Evolutionary conservation across 1,140 invertebrate genomes (phyloP).

Genomic region (Sminthurides bifidus): DNA sequence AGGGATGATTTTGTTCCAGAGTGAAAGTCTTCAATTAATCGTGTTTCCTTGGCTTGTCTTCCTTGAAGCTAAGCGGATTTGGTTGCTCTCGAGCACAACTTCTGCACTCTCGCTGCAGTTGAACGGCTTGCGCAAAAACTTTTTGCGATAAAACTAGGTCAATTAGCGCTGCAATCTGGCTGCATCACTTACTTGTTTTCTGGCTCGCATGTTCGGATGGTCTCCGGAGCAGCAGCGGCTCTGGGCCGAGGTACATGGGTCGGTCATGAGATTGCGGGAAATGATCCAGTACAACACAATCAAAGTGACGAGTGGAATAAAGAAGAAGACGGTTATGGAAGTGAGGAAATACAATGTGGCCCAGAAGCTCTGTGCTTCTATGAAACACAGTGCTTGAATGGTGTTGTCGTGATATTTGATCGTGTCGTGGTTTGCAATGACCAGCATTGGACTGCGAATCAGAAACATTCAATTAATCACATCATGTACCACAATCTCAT

Average conservation of each 20-base stretch:
- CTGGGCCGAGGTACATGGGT: slow-evolving; percentile 41
- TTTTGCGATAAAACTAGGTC: too few relatives aligned
- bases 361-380: slow-evolving; percentile 57
- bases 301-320: slow-evolving; percentile 64
- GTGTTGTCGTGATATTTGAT: slow-evolving; percentile 53
- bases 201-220: slow-evolving; percentile 32
- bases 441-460: slow-evolving; percentile 58
- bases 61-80: too few relatives aligned
- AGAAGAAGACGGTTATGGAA: slow-evolving; percentile 68
- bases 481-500: not conserved
- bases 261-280: slow-evolving; percentile 65
- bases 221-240: slow-evolving; percentile 23
- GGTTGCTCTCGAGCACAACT: too few relatives aligned
- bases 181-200: slow-evolving; percentile 31
- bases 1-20: too few relatives aligned
- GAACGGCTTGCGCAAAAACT: too few relatives aligned
- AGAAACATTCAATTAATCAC: slow-evolving; percentile 2
- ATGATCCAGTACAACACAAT: slow-evolving; percentile 71
- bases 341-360: slow-evolving; percentile 62
- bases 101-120: too few relatives aligned
- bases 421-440: slow-evolving; percentile 53
- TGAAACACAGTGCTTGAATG: slow-evolving; percentile 58
- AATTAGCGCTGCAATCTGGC: too few relatives aligned
- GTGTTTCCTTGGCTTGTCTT: too few relatives aligned
- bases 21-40: too few relatives aligned